phyloP scores from a whole-genome alignment of 2,888 invertebrate genomes.

The Polydrusus cervinus region DNA sequence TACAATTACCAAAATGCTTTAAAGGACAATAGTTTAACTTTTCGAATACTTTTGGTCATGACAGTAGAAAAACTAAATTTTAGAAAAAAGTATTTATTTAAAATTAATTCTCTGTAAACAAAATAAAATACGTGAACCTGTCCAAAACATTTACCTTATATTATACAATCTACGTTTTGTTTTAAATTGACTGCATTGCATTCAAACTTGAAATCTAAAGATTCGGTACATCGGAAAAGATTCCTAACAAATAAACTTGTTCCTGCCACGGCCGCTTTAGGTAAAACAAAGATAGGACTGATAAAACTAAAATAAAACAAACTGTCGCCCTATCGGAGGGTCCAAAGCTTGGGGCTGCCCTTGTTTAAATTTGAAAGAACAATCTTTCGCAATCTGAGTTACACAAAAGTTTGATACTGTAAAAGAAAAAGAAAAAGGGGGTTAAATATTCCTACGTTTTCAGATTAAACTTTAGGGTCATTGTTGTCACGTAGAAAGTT shows the following conservation, averaged over 20 bases:
- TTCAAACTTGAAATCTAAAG: too few relatives aligned
- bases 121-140: too few relatives aligned
- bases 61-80: too few relatives aligned
- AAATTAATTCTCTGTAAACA: too few relatives aligned
- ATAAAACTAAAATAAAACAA: constrained; percentile 67
- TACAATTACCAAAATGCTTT: too few relatives aligned
- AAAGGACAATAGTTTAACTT: too few relatives aligned
- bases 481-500: constrained; percentile 24
- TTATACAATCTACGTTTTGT: too few relatives aligned
- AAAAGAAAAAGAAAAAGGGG: constrained; percentile 24
- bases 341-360: constrained; percentile 55
- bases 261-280: background rate
- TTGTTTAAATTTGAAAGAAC: constrained; percentile 70
- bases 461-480: constrained; percentile 21
- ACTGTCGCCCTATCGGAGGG: constrained; percentile 42
- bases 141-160: too few relatives aligned
- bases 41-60: too few relatives aligned
- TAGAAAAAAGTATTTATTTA: too few relatives aligned
- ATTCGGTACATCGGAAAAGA: background rate
- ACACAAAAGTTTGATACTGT: constrained; percentile 67
- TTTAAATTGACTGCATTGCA: too few relatives aligned
- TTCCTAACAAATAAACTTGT: background rate
- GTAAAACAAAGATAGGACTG: constrained; percentile 61
- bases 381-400: constrained; percentile 70
- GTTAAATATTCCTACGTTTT: constrained; percentile 23